phyloP scores from a whole-genome alignment of 2,113 vertebrate species.

The Pristiophorus japonicus region DNA sequence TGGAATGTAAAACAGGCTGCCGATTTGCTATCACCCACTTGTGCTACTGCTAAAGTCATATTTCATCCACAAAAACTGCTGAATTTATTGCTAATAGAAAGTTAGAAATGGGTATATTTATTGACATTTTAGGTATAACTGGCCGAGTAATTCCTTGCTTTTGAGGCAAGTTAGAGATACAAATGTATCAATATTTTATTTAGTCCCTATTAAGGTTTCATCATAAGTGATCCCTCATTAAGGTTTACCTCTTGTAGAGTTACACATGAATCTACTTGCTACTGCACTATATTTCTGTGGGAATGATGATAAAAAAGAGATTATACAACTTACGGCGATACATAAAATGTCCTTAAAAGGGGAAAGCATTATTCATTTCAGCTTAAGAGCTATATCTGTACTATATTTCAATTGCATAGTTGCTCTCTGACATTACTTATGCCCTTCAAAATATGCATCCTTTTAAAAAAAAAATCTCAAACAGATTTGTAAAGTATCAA shows the following conservation, averaged over 20 bases:
- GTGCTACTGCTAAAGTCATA: too few species aligned
- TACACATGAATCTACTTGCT: not conserved
- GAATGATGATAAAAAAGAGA: not conserved
- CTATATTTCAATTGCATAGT: not conserved
- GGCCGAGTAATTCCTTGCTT: not conserved
- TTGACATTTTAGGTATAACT: not conserved
- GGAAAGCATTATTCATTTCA: too few species aligned
- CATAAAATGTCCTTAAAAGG: too few species aligned
- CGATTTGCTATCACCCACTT: too few species aligned
- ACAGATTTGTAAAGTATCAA: not conserved
- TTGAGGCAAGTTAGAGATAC: too few species aligned
- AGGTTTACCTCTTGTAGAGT: not conserved
- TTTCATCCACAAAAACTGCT: not conserved
- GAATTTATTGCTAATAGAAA: not conserved
- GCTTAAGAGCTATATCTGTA: not conserved
- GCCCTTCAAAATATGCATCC: not conserved
- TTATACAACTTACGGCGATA: not conserved
- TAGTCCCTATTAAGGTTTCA: not conserved
- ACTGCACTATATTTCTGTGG: not conserved
- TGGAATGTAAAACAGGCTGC: not conserved
- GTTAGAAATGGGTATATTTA: too few species aligned
- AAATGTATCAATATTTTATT: too few species aligned
- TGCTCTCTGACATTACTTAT: not conserved
- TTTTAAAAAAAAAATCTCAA: not conserved
- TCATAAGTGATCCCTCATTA: too few species aligned